phyloP scores from a whole-genome alignment of 2,797 vertebrate genomes.

The Lagocephalus sceleratus region DNA sequence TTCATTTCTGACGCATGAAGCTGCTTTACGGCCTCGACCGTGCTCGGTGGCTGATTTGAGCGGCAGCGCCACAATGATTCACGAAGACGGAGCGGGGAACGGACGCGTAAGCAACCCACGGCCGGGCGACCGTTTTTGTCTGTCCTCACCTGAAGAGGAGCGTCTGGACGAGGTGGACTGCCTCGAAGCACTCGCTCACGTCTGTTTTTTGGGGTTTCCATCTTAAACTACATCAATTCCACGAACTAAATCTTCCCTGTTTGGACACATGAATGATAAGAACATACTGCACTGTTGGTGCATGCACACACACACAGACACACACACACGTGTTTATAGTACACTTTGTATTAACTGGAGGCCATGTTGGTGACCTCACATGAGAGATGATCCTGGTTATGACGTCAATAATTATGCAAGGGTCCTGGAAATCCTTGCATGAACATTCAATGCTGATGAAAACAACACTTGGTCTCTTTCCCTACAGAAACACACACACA shows the following conservation, averaged over 20 bases:
- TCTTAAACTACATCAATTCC: conserved; percentile 3
- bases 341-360: conserved; percentile 48
- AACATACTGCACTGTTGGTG: conserved; percentile 8
- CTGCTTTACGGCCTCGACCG: not conserved
- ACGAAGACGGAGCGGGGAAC: too few relatives aligned
- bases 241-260: conserved; percentile 22
- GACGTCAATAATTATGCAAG: not conserved
- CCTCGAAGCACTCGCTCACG: not conserved
- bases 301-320: conserved; percentile 15
- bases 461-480: too few relatives aligned
- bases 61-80: not conserved
- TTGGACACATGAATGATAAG: conserved; percentile 36
- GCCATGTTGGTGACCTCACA: conserved; percentile 36
- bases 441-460: too few relatives aligned
- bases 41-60: not conserved
- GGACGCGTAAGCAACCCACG: too few relatives aligned
- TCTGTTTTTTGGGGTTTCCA: conserved; percentile 10
- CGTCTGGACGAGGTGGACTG: not conserved
- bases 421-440: not conserved
- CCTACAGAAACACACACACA: too few relatives aligned
- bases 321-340: conserved; percentile 52
- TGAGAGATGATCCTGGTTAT: conserved; percentile 10
- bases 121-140: not conserved
- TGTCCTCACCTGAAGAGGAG: not conserved
- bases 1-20: not conserved